Base-by-base conservation (phyloP, 2,797 vertebrate genomes). In the Malacoctenus gilli region DNA sequence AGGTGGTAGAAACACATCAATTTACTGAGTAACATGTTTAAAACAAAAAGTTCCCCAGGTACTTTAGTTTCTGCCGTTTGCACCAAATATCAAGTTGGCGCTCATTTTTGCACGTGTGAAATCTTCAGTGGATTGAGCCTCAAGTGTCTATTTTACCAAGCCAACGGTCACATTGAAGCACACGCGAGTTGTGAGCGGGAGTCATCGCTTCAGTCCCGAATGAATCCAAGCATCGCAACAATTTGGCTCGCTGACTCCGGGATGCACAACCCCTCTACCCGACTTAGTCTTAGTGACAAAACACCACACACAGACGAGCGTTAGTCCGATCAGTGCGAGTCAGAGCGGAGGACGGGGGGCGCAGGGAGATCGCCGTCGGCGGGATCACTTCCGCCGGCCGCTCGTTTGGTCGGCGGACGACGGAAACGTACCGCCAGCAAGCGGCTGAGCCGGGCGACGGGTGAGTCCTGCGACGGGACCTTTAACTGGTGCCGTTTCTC, bases 91-190 rank as follows among this genome's bases (percentile, higher is more conserved):
- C n/a, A n/a, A n/a, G n/a, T n/a, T n/a, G n/a, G n/a, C n/a, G n/a
- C n/a, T n/a, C n/a, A n/a, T n/a, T n/a, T n/a, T n/a, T n/a, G n/a
- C n/a, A n/a, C n/a, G n/a, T n/a, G n/a, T n/a, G n/a, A n/a, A n/a
- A n/a, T n/a, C n/a, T n/a, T n/a, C n/a, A n/a, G n/a, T n/a, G n/a
- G n/a, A n/a, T n/a, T n/a, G n/a, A n/a, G n/a, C n/a, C n/a, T n/a
- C n/a, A n/a, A n/a, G n/a, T n/a, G n/a, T n/a, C n/a, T n/a, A n/a
- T n/a, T n/a, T n/a, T n/a, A n/a, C n/a, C n/a, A n/a, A n/a, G n/a
- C n/a, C n/a, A n/a, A n/a, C n/a, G n/a, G 60, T 23, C 47, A 82
- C 62, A 22, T 63, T 31, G 66, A 81, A 51, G 34, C 39, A 70
- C 3, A 49, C 22, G 20, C 18, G 23, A 35, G 42, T 36, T 49